Evolutionary conservation across 2,888 invertebrate species (phyloP), one percentile per base, ranked within the genome.

Genomic region (Pardosa pseudoannulata): DNA sequence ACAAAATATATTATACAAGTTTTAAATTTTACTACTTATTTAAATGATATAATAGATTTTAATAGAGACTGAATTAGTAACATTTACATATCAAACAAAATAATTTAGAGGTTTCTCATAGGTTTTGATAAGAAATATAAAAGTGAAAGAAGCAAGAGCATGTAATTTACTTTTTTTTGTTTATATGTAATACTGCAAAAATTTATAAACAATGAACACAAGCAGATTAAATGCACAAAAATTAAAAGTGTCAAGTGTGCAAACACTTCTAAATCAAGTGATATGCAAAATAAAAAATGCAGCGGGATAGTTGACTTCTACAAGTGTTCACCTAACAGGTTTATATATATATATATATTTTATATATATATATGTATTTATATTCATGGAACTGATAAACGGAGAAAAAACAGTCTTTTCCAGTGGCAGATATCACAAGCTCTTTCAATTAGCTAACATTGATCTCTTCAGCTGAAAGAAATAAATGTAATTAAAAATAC

Each of bases 401-500:
- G 62, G 75, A 81, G 83, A 73, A 7, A 62, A 41, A 71, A 78
- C 62, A 67, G 73, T 85, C 67, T 72, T 83, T 76, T 50, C 41
- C 62, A 76, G 62, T 28, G 27, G 75, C 70, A 74, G 39, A 83
- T 85, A 85, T 85, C 83, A 85, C 80, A 79, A 76, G 80, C 75
- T 87, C 76, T 70, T 79, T 62, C 73, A 50, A 76, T 87, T 87
- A 87, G 64, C 67, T 87, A 23, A 67, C 79, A 80, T 76, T 87
- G 23, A 87, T 87, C 75, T 87, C 87, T 67, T 87, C 87, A 80
- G 80, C 87, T 76, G 50, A 2, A 80, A 80, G 29, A 65, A 75
- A 50, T 16, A 27, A 73, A 16, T 67, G 29, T 13, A 64, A n/a
- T n/a, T n/a, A n/a, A n/a, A n/a, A n/a, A n/a, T n/a, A n/a, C n/a